phyloP scores from a whole-genome alignment of 2,113 vertebrate species.

The Ariopsis seemanni region DNA sequence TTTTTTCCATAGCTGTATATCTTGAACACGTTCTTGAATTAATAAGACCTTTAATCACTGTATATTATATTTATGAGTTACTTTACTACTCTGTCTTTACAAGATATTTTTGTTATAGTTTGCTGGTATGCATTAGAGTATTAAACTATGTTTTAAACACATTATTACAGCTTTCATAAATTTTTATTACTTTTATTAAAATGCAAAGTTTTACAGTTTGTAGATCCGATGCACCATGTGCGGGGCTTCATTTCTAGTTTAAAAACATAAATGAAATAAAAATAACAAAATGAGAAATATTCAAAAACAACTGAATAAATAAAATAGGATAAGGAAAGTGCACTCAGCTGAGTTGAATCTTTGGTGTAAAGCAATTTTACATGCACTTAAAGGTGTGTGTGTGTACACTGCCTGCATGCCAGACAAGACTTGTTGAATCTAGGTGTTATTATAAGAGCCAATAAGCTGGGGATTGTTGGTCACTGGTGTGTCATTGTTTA shows the following conservation, averaged over 20 bases:
- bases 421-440: background rate
- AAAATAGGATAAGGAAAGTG: background rate
- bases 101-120: background rate
- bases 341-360: background rate
- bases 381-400: background rate
- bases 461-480: background rate
- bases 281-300: background rate
- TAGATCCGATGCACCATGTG: background rate
- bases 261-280: background rate
- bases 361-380: background rate
- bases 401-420: background rate
- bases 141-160: background rate
- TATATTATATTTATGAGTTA: background rate
- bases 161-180: background rate
- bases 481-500: conserved; percentile 1
- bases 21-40: too few species aligned
- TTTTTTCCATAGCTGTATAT: too few species aligned
- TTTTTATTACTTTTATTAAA: background rate
- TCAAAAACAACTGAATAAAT: background rate
- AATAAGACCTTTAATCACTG: background rate
- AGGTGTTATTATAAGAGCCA: background rate
- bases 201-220: background rate
- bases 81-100: background rate
- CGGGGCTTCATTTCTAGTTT: background rate
- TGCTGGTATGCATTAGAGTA: background rate